These are phyloP conservation scores for Panurus biarmicus DNA, from an alignment of 2,113 vertebrate genomes.

Conservation along the genomic window DNA sequence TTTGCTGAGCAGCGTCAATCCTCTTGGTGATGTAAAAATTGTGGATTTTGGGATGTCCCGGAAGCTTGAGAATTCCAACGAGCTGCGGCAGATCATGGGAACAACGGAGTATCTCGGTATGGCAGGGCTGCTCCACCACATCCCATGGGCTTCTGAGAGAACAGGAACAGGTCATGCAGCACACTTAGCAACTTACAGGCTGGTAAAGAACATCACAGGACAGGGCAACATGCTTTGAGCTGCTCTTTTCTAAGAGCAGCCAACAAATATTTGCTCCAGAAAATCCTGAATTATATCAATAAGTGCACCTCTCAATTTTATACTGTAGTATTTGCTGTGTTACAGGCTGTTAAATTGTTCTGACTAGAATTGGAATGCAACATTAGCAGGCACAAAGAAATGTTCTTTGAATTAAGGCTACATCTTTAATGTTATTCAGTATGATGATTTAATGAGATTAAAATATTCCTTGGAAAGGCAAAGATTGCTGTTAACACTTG, in stretches of 20 bases:
- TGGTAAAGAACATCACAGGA: background rate
- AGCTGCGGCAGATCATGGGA: slow-evolving; percentile 91
- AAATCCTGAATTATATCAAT: fast-evolving
- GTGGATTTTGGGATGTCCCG: slow-evolving; percentile 96
- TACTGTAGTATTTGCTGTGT: background rate
- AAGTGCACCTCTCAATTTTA: background rate
- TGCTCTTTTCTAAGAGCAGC: background rate
- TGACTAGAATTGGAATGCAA: background rate
- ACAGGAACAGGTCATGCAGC: background rate
- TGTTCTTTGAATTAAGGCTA: background rate
- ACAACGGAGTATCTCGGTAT: slow-evolving; percentile 95
- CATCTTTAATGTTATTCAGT: background rate
- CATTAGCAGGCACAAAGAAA: background rate
- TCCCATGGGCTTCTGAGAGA: background rate
- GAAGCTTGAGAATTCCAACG: slow-evolving; percentile 78
- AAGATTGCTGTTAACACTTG: background rate
- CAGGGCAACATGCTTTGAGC: background rate
- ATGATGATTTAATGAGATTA: background rate
- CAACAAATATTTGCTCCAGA: background rate
- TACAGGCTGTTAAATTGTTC: background rate
- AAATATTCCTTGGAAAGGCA: background rate
- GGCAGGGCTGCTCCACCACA: background rate
- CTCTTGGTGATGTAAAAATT: slow-evolving; percentile 94
- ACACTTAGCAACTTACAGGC: background rate
- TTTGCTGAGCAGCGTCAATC: slow-evolving; percentile 81